Evolutionary conservation across 2,797 vertebrate species (phyloP), one percentile per base, ranked within the genome.

Genomic region (Argya squamiceps): DNA sequence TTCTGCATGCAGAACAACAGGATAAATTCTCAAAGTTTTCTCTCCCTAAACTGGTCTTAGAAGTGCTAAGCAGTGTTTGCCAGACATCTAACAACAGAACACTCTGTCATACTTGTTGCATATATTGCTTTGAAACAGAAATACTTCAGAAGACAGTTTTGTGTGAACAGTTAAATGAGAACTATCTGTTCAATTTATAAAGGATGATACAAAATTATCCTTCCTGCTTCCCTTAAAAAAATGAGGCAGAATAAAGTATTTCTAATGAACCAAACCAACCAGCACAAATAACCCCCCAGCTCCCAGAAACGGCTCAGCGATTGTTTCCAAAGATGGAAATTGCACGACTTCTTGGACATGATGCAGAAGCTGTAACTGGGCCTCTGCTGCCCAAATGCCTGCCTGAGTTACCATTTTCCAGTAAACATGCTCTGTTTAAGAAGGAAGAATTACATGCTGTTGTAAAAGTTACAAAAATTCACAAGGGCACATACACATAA

Each of bases 201-300:
- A 5, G 22, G 22, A n/a, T 30, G 8, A 63, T 39, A 39, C 3
- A 46, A 74, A 86, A 59, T 22, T 13, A 71, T 30, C 8, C 6
- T 36, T 15, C 4, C 4, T 26, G 9, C 47, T 55, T 47, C 34
- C 17, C 4, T 39, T 52, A 43, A 56, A 24, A 67, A 52, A 18
- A 20, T 7, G 6, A 30, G 4, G 10, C 3, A 2, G 7, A 27
- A 39, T 26, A 60, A 53, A 56, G 37, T n/a, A 70, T 62, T 69
- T 79, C 30, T 36, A 44, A 27, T 65, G n/a, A 84, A 88, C 24
- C 17, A 78, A 65, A 10, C 7, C 10, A 65, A 19, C 4, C 7
- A 69, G 34, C 15, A 60, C 5, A 27, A 41, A 36, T 15, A 73
- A 41, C 12, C 0, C 0, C 0, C 9, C 10, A 85, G 46, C 17